Base-by-base conservation (phyloP, 2,113 vertebrate species). In the Anoura caudifer region DNA sequence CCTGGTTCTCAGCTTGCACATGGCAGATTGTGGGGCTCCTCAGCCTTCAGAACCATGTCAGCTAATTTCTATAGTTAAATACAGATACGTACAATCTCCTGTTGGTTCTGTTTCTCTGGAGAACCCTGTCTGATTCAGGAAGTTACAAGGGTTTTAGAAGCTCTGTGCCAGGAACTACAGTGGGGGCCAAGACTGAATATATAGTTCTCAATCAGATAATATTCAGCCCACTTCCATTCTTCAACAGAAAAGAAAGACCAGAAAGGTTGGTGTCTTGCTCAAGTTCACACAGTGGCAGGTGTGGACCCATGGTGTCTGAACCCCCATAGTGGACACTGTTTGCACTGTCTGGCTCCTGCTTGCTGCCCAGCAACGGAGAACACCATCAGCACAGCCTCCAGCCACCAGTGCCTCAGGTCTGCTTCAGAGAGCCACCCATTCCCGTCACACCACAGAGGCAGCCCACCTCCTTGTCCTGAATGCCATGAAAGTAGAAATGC, bases 261-360 rank as follows among this genome's bases (percentile, higher is more conserved):
- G 61, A 84, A 88, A 24, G 41, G 16, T 47, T 33, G 0, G 0
- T 59, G 26, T 67, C 63, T 79, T 17, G 16, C 52, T 70, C 24
- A 47, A 5, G 52, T 17, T 67, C 56, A 77, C 26, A 28, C 4
- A 4, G 4, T 22, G 33, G n/a, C 87, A 52, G 76, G 28, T 43
- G 45, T 45, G 36, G 69, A 72, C 47, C n/a, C 19, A 14, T 0
- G 13, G 28, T 1, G 9, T 50, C 52, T 65, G 56, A 33, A 50
- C n/a, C 26, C 22, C 41, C 2, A 3, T 0, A 28, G 45, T 16
- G 28, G 83, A 45, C 6, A 28, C 61, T 20, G 14, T 33, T 24
- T 4, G 38, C 0, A 5, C 36, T 3, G 0, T 14, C 14, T 0
- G 4, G 69, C 8, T 45, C 47, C 9, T 7, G 1, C 54, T 19